Base-by-base conservation (phyloP, 92 coral and sea anemone genomes). In the Siderastrea siderea region DNA sequence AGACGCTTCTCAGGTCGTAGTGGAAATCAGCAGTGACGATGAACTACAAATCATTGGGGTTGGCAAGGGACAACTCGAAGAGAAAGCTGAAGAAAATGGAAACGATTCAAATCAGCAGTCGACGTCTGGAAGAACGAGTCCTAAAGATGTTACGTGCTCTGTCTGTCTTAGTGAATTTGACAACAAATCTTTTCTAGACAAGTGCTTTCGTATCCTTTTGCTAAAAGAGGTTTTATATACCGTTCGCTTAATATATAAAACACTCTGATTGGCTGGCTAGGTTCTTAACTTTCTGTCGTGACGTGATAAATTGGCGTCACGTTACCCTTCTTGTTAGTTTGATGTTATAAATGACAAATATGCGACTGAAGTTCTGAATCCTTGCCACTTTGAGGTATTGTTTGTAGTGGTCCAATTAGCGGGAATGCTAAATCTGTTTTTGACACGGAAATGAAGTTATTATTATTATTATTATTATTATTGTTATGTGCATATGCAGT, bases 121-220 rank as follows among this genome's bases (percentile, higher is more conserved):
- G 14, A 10, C 83, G 15, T 64, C 74, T 5, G 92, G 81, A 51
- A 67, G 72, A 6, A n/a, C 44, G 45, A 90, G 88, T 64, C 95
- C 94, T 45, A 93, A 83, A 80, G 98, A 98, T 48, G 83, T 83
- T 48, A 93, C 94, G 5, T 98, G 99, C 62, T 92, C 99, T 0
- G 96, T 98, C 81, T 98, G 99, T 49, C 96, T 98, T 47, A 89
- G 98, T 73, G 93, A 95, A 66, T 98, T 83, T 90, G 98, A 96
- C 43, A 96, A 98, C 90, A 96, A 96, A 64, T 88, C 99, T 10
- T 98, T 98, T 53, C 77, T 98, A 46, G 99, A 98, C 80, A 95
- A 98, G 84, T 98, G 99, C 68, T 98, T 98, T 89, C 99, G 93
- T 98, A 98, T 98, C 99, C 98, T 98, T 98, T 91, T 46, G 7